Evolutionary conservation across 2,888 invertebrate genomes (phyloP), one percentile per base, ranked within the genome.

Genomic region (Brenthis hecate): DNA sequence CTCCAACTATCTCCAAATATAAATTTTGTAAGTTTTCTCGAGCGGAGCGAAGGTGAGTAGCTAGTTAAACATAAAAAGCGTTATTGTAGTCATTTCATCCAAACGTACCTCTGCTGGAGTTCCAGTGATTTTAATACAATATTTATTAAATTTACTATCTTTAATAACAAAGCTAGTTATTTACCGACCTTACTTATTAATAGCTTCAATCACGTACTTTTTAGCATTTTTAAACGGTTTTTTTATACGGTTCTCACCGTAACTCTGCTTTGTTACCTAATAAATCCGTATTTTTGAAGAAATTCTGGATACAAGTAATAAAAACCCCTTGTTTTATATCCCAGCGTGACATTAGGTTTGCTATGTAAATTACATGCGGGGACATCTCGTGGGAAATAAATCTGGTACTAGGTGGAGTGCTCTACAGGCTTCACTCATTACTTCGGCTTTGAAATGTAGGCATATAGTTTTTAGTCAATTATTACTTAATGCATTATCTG

Each of bases 301-400:
- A 65, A 70, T 67, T 62, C 57, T 65, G 72, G 66, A 19, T 19
- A 50, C 58, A 14, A 32, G 77, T 80, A 81, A 81, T 86, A 66
- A 85, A 85, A 85, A 80, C 71, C 74, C 73, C 77, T 76, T 74
- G 81, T 79, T 86, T 86, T 86, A 86, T 82, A 82, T 79, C 80
- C 84, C 80, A 82, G 82, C 84, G 81, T 80, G 80, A 80, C 80
- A 85, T 86, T 85, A 85, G 83, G 77, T 81, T 83, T 81, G 86
- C 84, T 85, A 88, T 87, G 87, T 82, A 87, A 88, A 88, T 87
- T 80, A 79, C 75, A 78, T 71, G 78, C 75, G 79, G 82, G 36
- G 80, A 73, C 76, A 78, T 76, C 86, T 82, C 84, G 57, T 60
- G 86, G 87, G 86, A 85, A 87, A 88, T 87, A 85, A 82, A 80